phyloP scores from a whole-genome alignment of 2,797 vertebrate genomes.

The Paratrypauchen microcephalus region DNA sequence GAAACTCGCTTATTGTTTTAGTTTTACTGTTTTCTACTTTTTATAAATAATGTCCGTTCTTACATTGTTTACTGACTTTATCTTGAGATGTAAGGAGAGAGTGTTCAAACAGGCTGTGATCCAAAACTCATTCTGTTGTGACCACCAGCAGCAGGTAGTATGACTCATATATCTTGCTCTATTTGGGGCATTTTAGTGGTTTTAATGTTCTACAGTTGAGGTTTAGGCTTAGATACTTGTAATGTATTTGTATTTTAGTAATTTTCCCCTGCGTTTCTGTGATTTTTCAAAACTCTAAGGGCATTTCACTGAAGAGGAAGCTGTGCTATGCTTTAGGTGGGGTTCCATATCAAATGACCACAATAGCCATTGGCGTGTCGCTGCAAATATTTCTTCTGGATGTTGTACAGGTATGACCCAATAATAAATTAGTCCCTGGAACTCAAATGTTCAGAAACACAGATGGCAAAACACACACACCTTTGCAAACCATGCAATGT shows the following conservation, averaged over 20 bases:
- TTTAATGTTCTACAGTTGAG: background rate
- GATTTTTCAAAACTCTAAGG: conserved; percentile 35
- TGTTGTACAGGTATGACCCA: conserved; percentile 67
- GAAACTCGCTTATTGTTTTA: background rate
- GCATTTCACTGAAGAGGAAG: conserved; percentile 69
- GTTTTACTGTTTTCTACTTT: background rate
- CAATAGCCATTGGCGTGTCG: conserved; percentile 64
- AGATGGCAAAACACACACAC: too few species aligned
- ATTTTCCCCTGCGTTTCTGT: background rate
- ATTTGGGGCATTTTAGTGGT: background rate
- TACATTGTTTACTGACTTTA: conserved; percentile 21
- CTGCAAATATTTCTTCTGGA: conserved; percentile 81
- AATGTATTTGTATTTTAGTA: background rate
- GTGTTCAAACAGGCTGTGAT: conserved; percentile 4
- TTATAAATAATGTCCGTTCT: conserved; percentile 46
- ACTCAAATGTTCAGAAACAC: too few species aligned
- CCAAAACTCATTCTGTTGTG: conserved; percentile 3
- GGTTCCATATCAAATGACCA: conserved; percentile 73
- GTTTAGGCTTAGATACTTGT: background rate
- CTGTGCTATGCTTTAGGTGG: conserved; percentile 75
- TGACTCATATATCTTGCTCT: background rate
- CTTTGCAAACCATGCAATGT: too few species aligned
- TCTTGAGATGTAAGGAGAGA: conserved; percentile 29
- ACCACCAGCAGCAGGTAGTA: conserved; percentile 18
- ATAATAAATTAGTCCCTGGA: too few species aligned